These are phyloP conservation scores for Potorous gilbertii DNA, from an alignment of 2,797 vertebrate genomes.

Conservation along the genomic window DNA sequence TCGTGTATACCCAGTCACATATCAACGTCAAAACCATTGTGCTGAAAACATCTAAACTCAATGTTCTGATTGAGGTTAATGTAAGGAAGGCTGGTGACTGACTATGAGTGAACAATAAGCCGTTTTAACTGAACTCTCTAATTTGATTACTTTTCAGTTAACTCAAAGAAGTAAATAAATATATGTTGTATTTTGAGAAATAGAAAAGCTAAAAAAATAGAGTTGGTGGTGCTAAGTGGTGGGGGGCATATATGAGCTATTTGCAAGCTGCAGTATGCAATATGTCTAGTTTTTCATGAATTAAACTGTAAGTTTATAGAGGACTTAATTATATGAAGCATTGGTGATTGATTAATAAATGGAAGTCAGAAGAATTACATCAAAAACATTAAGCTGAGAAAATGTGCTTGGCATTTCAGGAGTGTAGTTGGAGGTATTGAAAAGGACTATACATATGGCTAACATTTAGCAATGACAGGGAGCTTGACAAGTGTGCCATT, in stretches of 20 bases:
- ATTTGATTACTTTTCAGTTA: constrained; percentile 7
- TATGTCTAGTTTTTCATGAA: not conserved
- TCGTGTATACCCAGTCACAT: not conserved
- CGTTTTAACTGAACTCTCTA: constrained; percentile 7
- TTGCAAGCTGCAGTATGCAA: not conserved
- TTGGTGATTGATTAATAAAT: constrained; percentile 34
- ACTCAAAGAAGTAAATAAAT: not conserved
- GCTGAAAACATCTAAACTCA: not conserved
- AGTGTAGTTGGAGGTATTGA: not conserved
- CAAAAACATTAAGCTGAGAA: not conserved
- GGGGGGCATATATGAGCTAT: not conserved
- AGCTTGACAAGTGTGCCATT: not conserved
- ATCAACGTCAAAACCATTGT: not conserved
- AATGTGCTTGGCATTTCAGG: constrained; percentile 1
- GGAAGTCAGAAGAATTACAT: constrained; percentile 36
- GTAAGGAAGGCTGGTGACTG: not conserved
- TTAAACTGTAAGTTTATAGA: not conserved
- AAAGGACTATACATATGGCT: constrained; percentile 16
- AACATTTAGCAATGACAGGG: not conserved
- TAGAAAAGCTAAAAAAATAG: not conserved
- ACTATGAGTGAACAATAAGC: not conserved
- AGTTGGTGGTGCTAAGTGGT: not conserved
- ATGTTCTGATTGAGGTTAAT: not conserved
- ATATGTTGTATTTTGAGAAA: not conserved
- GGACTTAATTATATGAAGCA: not conserved